phyloP scores from a whole-genome alignment of 2,113 vertebrate genomes.

The Onychostoma macrolepis region DNA sequence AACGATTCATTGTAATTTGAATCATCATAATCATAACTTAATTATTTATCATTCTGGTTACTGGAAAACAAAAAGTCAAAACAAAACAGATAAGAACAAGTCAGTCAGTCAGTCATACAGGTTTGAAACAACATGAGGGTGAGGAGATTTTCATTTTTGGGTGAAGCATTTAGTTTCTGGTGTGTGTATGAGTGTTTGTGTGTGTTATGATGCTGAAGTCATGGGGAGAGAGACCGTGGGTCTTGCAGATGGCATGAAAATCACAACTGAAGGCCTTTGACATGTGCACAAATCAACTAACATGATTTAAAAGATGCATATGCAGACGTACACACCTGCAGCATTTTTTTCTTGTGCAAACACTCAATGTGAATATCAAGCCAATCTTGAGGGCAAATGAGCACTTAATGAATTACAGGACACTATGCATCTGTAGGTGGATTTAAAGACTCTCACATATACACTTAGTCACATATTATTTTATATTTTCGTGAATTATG shows the following conservation, averaged over 20 bases:
- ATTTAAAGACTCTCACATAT: background rate
- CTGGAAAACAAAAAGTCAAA: background rate
- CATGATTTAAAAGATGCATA: background rate
- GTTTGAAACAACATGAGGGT: background rate
- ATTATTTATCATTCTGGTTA: background rate
- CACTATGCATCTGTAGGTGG: background rate
- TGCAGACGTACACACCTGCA: background rate
- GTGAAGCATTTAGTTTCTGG: background rate
- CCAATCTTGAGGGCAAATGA: background rate
- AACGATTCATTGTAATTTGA: background rate
- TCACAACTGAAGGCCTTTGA: background rate
- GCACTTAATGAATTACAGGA: background rate
- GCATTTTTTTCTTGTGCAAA: background rate
- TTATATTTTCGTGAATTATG: slow-evolving; percentile 1
- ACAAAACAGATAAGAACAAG: background rate
- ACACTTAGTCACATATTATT: slow-evolving; percentile 25
- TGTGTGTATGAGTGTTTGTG: slow-evolving; percentile 10
- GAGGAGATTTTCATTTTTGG: background rate
- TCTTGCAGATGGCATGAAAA: slow-evolving; percentile 20
- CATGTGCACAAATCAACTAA: background rate
- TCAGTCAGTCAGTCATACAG: background rate
- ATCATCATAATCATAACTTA: background rate
- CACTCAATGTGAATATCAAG: background rate
- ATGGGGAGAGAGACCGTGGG: slow-evolving; percentile 17
- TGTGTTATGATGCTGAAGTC: background rate